A percentile compares a stretch with the other conserved stretches of the same genome.
Evolutionary conservation across 2,888 invertebrate species (phyloP).

Genomic region (Vannuccia rotundouncinata): DNA sequence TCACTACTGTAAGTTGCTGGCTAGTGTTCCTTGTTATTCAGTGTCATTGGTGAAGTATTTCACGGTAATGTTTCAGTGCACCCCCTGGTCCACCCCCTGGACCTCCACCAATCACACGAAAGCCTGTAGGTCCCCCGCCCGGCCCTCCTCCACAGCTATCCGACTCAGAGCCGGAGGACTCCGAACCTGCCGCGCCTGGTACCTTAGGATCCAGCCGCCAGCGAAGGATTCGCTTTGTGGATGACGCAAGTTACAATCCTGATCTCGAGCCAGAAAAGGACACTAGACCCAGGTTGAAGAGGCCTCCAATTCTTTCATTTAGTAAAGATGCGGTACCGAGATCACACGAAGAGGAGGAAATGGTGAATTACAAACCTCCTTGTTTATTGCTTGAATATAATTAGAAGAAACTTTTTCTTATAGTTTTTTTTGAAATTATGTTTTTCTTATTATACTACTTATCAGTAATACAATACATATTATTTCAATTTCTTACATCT

Average conservation of each 20-base stretch:
- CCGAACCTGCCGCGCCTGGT: neutral
- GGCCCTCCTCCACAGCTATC: slow-evolving; percentile 54
- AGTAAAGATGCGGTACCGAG: neutral
- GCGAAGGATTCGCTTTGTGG: slow-evolving; percentile 34
- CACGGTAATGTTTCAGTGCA: neutral
- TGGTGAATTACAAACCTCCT: no score
- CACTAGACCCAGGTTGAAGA: neutral
- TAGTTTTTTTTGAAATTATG: no score
- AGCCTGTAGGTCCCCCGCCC: slow-evolving; percentile 45
- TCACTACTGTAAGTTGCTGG: neutral
- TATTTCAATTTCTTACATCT: no score
- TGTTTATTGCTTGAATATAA: no score
- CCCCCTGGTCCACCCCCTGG: slow-evolving; percentile 52
- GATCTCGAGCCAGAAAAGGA: slow-evolving; percentile 8
- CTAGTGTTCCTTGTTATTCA: neutral
- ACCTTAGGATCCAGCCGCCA: neutral
- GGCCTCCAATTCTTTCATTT: neutral
- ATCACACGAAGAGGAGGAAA: neutral
- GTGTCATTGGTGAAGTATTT: neutral
- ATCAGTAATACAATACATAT: no score
- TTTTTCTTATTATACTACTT: no score
- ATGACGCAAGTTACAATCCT: slow-evolving; percentile 27
- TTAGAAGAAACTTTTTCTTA: no score
- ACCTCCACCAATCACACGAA: slow-evolving; percentile 49
- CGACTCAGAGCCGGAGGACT: slow-evolving; percentile 52